phyloP scores from a whole-genome alignment of 2,113 vertebrate genomes.

The Pangasianodon hypophthalmus region DNA sequence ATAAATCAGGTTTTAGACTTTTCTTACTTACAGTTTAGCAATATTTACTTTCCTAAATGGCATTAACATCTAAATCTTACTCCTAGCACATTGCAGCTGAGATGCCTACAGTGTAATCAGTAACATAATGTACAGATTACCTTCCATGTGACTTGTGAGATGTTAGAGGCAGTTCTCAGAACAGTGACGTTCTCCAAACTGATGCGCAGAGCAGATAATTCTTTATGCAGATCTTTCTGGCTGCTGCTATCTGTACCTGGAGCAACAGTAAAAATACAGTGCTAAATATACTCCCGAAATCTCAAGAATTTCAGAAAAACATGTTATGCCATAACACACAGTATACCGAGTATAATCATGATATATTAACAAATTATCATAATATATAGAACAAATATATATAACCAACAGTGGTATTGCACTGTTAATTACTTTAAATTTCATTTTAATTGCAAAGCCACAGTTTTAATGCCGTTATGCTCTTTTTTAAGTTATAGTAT shows the following conservation, averaged over 20 bases:
- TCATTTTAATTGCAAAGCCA: background rate
- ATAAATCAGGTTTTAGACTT: background rate
- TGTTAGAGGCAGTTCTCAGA: slow-evolving; percentile 64
- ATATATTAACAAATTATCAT: background rate
- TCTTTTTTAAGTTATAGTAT: background rate
- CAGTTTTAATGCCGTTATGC: background rate
- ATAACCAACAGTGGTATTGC: background rate
- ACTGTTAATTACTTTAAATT: background rate
- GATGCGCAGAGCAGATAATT: slow-evolving; percentile 74
- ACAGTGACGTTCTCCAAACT: slow-evolving; percentile 76
- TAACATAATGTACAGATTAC: slow-evolving; percentile 61
- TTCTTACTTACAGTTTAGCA: background rate
- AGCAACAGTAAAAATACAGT: slow-evolving; percentile 5
- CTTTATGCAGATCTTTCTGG: slow-evolving; percentile 73
- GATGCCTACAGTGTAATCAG: background rate
- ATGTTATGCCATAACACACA: background rate
- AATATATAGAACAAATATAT: background rate
- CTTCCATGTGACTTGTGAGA: slow-evolving; percentile 78
- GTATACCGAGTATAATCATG: background rate
- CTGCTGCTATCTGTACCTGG: slow-evolving; percentile 65
- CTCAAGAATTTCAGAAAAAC: background rate
- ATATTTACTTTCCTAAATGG: background rate
- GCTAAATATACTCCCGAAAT: background rate
- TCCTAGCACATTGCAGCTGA: background rate
- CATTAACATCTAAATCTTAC: background rate